Base-by-base conservation (phyloP, 2,113 vertebrate species). In the Bucco capensis region DNA sequence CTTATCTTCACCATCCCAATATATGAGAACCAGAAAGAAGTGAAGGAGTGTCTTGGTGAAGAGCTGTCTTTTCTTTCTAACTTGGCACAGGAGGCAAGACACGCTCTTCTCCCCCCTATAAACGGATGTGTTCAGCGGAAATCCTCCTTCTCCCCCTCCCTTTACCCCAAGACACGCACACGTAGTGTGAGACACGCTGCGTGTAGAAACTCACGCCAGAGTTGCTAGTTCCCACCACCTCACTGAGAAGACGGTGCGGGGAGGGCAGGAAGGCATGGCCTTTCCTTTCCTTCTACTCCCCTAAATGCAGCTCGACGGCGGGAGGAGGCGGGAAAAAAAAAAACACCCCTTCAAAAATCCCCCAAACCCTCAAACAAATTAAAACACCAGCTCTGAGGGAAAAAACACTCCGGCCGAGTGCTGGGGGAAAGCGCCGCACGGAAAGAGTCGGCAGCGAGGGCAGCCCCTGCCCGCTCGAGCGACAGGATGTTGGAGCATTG, bases 91-190 rank as follows among this genome's bases (percentile, higher is more conserved):
- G 16, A 67, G 38, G 5, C 10, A 7, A 57, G 16, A 6, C 35
- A 1, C 5, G 44, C 10, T 19, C 28, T 21, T 3, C 27, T 8
- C 5, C 31, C 12, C 33, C 0, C 40, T 0, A 18, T 2, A 8
- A 28, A 25, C 40, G 3, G 27, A 12, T 1, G 31, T 1, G 12
- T 1, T 24, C 9, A 12, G 35, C 1, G 14, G 18, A 33, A 51
- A 4, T 2, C 23, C 44, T 15, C 31, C 17, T 58, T 12, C 28
- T 3, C 37, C 4, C 33, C 30, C 25, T 24, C 37, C 47, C 49
- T 6, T 0, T 1, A 4, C 53, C 65, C 22, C 6, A 1, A 4
- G 33, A 3, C 8, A 58, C 65, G 12, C 4, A 38, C 25, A 10
- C 21, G 0, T 8, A 33, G 17, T 2, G 23, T 0, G 15, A 27